Percentiles rank a stretch among this genome's conserved stretches.
phyloP scores from a whole-genome alignment of 1,140 invertebrate species.

The Fopius arisanus region DNA sequence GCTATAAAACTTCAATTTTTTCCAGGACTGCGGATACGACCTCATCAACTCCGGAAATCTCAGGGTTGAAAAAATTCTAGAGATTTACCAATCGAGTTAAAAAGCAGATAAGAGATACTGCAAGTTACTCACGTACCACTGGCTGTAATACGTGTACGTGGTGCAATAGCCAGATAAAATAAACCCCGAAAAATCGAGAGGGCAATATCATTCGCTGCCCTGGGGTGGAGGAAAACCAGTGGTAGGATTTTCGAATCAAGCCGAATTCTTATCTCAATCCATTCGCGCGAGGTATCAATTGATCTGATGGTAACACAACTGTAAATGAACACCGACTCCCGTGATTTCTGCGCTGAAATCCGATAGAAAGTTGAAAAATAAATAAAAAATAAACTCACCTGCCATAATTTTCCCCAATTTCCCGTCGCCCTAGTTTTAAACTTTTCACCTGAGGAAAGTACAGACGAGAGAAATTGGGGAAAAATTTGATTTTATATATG shows the following conservation, averaged over 20 bases:
- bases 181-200: not conserved
- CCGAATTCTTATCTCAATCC: conserved; percentile 22
- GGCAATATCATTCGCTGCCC: not conserved
- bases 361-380: no score
- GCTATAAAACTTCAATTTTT: not conserved
- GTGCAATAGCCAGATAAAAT: not conserved
- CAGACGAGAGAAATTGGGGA: not conserved
- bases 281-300: conserved; percentile 27
- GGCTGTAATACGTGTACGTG: not conserved
- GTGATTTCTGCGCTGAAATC: not conserved
- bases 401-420: not conserved
- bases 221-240: not conserved
- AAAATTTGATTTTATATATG: not conserved
- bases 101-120: not conserved
- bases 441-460: not conserved
- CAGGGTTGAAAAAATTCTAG: not conserved
- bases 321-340: not conserved
- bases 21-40: not conserved
- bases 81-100: not conserved
- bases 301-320: conserved; percentile 8
- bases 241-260: not conserved
- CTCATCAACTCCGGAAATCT: not conserved
- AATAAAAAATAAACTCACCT: conserved; percentile 3
- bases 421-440: not conserved
- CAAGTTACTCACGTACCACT: not conserved